Evolutionary conservation across 2,888 invertebrate genomes (phyloP).

Genomic region (Oxycera nigricornis): DNA sequence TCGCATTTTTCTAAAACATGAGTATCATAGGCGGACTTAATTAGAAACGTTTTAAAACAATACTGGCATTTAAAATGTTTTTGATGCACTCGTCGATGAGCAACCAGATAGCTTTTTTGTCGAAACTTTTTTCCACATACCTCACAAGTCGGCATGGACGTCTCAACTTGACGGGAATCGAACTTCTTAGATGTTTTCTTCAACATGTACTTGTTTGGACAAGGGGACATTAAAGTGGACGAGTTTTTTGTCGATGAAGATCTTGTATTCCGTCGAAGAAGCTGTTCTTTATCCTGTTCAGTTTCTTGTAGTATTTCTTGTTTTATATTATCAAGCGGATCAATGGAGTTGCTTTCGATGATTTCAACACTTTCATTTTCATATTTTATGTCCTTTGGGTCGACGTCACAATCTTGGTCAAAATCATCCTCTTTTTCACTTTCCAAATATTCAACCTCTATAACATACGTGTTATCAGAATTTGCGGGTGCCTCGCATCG

Average conservation of each 20-base stretch:
- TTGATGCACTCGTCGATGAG: conserved; percentile 16
- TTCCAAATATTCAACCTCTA: conserved; percentile 20
- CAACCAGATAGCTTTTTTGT: conserved; percentile 6
- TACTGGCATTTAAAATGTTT: conserved; percentile 26
- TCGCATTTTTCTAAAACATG: conserved; percentile 25
- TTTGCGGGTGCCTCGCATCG: background rate
- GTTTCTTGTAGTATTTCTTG: background rate
- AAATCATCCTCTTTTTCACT: conserved; percentile 27
- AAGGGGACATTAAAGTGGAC: background rate
- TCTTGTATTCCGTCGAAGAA: conserved; percentile 1
- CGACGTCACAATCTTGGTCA: background rate
- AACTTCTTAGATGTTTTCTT: background rate
- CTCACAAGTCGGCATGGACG: conserved; percentile 1
- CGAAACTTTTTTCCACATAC: conserved; percentile 17
- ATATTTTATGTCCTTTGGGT: background rate
- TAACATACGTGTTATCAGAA: background rate
- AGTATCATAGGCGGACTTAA: conserved; percentile 8
- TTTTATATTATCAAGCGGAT: background rate
- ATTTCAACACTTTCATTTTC: background rate
- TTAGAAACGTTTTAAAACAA: conserved; percentile 15
- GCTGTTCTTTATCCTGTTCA: background rate
- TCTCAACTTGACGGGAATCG: background rate
- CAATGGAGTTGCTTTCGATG: conserved; percentile 16
- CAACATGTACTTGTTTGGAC: background rate
- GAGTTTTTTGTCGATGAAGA: conserved; percentile 8